Percentiles rank a stretch among this genome's conserved stretches.
Evolutionary conservation across 2,113 vertebrate species (phyloP).

Genomic region (Illadopsis cleaveri): DNA sequence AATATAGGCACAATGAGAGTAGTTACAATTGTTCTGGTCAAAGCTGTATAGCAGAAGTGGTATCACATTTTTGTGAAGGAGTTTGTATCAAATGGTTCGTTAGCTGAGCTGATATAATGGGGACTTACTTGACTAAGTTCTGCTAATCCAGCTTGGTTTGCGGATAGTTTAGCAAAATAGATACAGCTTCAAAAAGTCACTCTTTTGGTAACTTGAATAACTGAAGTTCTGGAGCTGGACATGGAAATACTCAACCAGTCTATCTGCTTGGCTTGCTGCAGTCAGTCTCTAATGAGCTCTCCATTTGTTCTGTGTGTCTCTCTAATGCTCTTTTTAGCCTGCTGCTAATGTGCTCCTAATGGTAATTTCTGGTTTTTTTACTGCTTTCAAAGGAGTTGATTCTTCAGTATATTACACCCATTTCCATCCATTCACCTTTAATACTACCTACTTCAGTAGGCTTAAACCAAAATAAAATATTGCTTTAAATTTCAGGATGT

Average conservation of each 20-base stretch:
- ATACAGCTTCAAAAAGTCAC: neutral
- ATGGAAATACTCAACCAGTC: neutral
- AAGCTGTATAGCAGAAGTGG: neutral
- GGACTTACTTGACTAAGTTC: neutral
- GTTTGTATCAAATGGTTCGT: neutral
- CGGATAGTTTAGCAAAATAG: neutral
- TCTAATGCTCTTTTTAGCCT: neutral
- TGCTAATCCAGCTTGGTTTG: neutral
- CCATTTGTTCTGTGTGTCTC: neutral
- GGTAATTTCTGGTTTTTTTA: neutral
- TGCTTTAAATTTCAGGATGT: slow-evolving; percentile 17
- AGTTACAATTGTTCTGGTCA: neutral
- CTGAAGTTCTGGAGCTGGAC: neutral
- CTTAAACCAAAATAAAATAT: slow-evolving; percentile 32
- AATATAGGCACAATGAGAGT: neutral
- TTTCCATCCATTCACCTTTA: neutral
- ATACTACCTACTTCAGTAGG: neutral
- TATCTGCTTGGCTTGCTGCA: neutral
- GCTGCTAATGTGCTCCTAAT: neutral
- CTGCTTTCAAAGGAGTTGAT: slow-evolving; percentile 5
- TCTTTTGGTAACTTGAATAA: neutral
- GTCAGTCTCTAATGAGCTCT: neutral
- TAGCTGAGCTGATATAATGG: neutral
- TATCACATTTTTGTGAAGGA: neutral
- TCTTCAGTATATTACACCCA: accelerated